Evolutionary conservation across 92 coral and sea anemone species (phyloP), one percentile per base, ranked within the genome.

Genomic region (Epizoanthus fatuus): DNA sequence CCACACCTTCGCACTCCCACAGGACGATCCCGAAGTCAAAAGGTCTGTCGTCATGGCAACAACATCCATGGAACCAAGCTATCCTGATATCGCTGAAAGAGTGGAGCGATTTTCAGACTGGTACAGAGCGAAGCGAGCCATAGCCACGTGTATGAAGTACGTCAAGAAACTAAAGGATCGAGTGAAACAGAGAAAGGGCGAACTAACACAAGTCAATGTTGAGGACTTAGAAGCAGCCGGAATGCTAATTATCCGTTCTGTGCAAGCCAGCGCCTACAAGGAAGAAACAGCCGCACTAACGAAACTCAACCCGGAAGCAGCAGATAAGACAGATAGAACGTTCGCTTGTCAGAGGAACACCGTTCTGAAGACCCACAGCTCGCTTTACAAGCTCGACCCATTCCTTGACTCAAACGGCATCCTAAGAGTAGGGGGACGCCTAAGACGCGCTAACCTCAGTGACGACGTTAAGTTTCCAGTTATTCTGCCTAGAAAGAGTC

Each of bases 351-450:
- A 78, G 3, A 17, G 57, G 3, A 79, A 67, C 38, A 25, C 5
- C 14, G 15, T 38, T 9, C 53, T 88, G 77, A 83, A 88, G 63
- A 4, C 25, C 35, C 60, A 53, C n/a, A 75, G 89, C 37, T 74
- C 77, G 8, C 85, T 89, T 11, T 68, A 58, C 35, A 89, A 83
- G 62, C 77, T 89, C 17, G 85, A 89, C 73, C 92, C 92, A 40
- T 84, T 89, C 62, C 8, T 89, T 16, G 88, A 86, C 44, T 44
- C 39, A 7, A 25, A 75, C 2, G 94, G 89, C 17, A 29, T 87
- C 11, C 72, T 91, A 69, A 81, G 88, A n/a, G 94, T 91, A 29
- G 88, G 94, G n/a, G 89, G 88, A 81, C 85, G 94, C 44, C 73
- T 91, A 16, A 75, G 62, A 44, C 80, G 78, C 0, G 93, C 88